These are phyloP conservation scores for Hydriomena furcata DNA, from an alignment of 2,888 invertebrate genomes.

Conservation along the genomic window DNA sequence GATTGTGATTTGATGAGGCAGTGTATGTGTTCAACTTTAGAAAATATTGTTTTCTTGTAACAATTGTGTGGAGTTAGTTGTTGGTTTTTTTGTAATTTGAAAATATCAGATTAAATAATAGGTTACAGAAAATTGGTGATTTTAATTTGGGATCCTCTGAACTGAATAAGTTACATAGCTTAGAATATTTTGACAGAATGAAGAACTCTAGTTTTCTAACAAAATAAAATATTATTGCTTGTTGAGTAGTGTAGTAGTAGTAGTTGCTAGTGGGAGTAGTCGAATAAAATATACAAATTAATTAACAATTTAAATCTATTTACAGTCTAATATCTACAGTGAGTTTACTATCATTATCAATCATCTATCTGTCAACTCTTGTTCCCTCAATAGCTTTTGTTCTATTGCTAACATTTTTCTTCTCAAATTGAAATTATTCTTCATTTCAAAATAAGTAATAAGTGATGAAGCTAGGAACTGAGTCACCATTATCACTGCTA, in stretches of 20 bases:
- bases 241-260: too few species aligned
- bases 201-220: too few species aligned
- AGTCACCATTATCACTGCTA: constrained; percentile 71
- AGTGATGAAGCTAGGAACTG: constrained; percentile 82
- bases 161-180: too few species aligned
- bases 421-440: constrained; percentile 69
- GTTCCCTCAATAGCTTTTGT: constrained; percentile 45
- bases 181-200: too few species aligned
- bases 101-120: constrained; percentile 56
- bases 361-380: constrained; percentile 19
- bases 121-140: constrained; percentile 42
- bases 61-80: constrained; percentile 59
- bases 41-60: constrained; percentile 48
- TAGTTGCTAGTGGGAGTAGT: too few species aligned
- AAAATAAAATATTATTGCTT: too few species aligned
- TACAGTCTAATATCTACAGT: constrained; percentile 28
- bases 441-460: constrained; percentile 85
- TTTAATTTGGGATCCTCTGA: constrained; percentile 18
- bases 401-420: constrained; percentile 66
- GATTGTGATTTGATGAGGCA: constrained; percentile 25
- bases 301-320: constrained; percentile 30
- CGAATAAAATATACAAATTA: constrained; percentile 17
- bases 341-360: constrained; percentile 5
- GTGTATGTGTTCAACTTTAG: constrained; percentile 60
- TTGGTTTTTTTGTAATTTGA: constrained; percentile 60